A percentile compares a stretch with the other conserved stretches of the same genome.
Conservation (phyloP, 2,888 invertebrate genomes). For the Nomada flava region DNA sequence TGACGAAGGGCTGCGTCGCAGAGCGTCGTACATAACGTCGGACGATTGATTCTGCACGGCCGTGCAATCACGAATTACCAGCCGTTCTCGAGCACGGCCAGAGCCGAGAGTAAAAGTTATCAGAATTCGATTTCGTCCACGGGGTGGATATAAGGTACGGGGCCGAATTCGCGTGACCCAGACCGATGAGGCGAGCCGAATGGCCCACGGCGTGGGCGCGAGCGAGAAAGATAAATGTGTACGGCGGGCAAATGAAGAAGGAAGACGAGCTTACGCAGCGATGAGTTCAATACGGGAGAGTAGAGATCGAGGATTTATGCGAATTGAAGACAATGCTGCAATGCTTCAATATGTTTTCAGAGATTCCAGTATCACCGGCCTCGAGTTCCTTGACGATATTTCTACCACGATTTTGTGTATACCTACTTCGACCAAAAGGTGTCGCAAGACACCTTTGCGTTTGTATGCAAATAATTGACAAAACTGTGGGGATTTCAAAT, state of each 20-base stretch:
- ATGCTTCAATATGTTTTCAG: no score
- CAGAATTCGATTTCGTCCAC: constrained; percentile 53
- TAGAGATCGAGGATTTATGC: neutral
- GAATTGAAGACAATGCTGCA: no score
- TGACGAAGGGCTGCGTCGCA: neutral
- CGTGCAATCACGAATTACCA: constrained; percentile 14
- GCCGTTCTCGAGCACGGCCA: neutral
- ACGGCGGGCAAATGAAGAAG: neutral
- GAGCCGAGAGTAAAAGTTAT: constrained; percentile 50
- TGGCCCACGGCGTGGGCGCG: neutral
- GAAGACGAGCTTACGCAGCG: neutral
- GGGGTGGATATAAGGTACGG: constrained; percentile 42
- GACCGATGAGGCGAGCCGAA: constrained; percentile 36
- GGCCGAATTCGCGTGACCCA: constrained; percentile 69
- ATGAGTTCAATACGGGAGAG: neutral
- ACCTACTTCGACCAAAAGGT: no score
- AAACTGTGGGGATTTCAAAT: no score
- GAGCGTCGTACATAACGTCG: neutral
- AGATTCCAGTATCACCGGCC: no score
- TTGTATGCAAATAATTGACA: no score
- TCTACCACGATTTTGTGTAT: no score
- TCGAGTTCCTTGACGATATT: no score
- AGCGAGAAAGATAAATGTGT: neutral
- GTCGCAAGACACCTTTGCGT: no score
- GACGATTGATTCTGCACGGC: no score